Conservation (phyloP, 2,113 vertebrate genomes). For the Chelonoidis abingdonii region DNA sequence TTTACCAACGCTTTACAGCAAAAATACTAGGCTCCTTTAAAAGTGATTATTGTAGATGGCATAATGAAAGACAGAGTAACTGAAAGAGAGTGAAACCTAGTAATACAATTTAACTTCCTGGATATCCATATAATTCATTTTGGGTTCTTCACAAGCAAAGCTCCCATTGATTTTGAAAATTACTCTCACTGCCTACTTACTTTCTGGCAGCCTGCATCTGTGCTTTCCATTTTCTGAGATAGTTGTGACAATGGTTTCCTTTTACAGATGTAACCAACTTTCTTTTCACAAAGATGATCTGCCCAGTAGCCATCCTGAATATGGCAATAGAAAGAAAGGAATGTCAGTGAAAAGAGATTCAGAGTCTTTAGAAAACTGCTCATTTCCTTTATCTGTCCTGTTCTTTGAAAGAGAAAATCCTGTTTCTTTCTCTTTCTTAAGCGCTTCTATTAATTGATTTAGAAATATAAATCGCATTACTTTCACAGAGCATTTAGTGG, state of each 20-base stretch:
- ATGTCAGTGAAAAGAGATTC: neutral
- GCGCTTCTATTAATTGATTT: too few relatives aligned
- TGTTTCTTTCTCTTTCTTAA: neutral
- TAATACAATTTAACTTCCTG: neutral
- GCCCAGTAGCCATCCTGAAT: slow-evolving; percentile 87
- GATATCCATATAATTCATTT: neutral
- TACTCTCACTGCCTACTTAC: slow-evolving; percentile 71
- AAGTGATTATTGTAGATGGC: too few relatives aligned
- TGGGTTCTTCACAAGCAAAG: neutral
- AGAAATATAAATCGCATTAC: too few relatives aligned
- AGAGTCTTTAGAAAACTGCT: neutral
- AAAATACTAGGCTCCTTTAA: neutral
- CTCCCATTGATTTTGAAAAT: neutral
- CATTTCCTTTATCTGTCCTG: neutral
- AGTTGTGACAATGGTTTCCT: slow-evolving; percentile 77
- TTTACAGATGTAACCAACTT: slow-evolving; percentile 87
- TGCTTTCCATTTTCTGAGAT: slow-evolving; percentile 52
- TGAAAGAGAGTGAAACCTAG: neutral
- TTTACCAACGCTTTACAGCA: neutral
- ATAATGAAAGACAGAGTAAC: neutral
- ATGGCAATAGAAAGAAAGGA: neutral
- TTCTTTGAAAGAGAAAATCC: neutral
- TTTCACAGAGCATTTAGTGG: too few relatives aligned
- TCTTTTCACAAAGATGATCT: slow-evolving; percentile 84
- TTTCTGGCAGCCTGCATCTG: slow-evolving; percentile 79